These are phyloP conservation scores for Erethizon dorsatum DNA, from an alignment of 2,797 vertebrate species.

Conservation along the genomic window DNA sequence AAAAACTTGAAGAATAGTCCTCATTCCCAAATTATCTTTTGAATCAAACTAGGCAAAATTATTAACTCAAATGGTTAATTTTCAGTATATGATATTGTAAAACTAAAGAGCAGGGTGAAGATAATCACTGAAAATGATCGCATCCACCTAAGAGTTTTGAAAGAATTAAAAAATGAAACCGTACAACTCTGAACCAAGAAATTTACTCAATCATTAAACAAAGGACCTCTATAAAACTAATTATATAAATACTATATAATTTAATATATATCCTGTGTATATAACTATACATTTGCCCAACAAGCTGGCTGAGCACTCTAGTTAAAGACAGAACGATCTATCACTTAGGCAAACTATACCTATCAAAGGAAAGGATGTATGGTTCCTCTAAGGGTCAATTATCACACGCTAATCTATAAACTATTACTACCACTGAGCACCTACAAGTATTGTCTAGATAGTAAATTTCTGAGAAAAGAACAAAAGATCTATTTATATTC, in stretches of 20 bases:
- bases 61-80: conserved; percentile 19
- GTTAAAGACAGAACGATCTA: not conserved
- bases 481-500: not conserved
- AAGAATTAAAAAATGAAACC: conserved; percentile 27
- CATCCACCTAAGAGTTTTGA: not conserved
- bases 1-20: not conserved
- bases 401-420: not conserved
- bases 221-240: not conserved
- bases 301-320: not conserved
- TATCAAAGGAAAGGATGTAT: conserved; percentile 1
- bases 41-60: conserved; percentile 28
- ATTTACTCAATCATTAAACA: conserved; percentile 14
- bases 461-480: conserved; percentile 16
- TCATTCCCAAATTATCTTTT: conserved; percentile 41
- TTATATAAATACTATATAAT: conserved; percentile 16
- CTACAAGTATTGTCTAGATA: not conserved
- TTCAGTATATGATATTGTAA: conserved; percentile 26
- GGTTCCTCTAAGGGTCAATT: conserved; percentile 1
- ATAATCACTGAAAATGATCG: not conserved
- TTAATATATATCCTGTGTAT: not conserved
- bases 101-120: not conserved
- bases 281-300: not conserved
- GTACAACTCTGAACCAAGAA: conserved; percentile 35
- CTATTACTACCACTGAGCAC: not conserved
- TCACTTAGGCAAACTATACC: not conserved